Base-by-base conservation (phyloP, 2,888 invertebrate species). In the Darwinula stevensoni region DNA sequence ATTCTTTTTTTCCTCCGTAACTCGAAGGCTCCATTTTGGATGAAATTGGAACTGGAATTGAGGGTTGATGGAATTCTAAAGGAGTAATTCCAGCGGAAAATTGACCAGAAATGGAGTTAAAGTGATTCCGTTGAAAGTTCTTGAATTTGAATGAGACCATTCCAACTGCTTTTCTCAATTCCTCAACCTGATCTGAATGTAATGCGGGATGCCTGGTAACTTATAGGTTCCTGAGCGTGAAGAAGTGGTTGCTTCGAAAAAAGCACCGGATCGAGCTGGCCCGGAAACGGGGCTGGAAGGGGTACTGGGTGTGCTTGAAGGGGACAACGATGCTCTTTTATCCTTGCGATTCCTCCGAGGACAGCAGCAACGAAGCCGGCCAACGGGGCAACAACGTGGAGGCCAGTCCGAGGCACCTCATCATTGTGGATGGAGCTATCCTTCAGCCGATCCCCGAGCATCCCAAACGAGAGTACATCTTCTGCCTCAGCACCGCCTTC, bases 391-490 rank as follows among this genome's bases (percentile, higher is more conserved):
- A 38, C 18, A 73, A 75, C 22, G 78, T 80, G 38, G 84, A 84
- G 50, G 75, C 80, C 26, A 78, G 82, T 29, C 84, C 84, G 33
- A 82, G 82, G 54, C 84, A 86, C 57, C 65, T 84, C 49, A 82
- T 84, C 54, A 84, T 84, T 48, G 82, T 86, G 42, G 84, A 86
- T 54, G 82, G 82, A 35, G 82, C 82, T 44, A 84, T 94, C 53
- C 84, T 86, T 73, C 91, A 91, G 55, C 82, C 88, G 31, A 84
- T 91, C 47, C 91, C 91, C n/a, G 91, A 94, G 53, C 88, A 94
- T 54, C 91, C 91, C 13, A 86, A 88, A 53, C 63, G 88, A 43
- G 88, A 91, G 56, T 74, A 84, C 56, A 86, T 94, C 53, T 91
- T 94, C 61, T 88, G 91, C 52, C 64, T 94, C 45, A 88, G 86